These are phyloP conservation scores for Patella ulyssiponensis DNA, from an alignment of 2,888 invertebrate species.

Conservation along the genomic window DNA sequence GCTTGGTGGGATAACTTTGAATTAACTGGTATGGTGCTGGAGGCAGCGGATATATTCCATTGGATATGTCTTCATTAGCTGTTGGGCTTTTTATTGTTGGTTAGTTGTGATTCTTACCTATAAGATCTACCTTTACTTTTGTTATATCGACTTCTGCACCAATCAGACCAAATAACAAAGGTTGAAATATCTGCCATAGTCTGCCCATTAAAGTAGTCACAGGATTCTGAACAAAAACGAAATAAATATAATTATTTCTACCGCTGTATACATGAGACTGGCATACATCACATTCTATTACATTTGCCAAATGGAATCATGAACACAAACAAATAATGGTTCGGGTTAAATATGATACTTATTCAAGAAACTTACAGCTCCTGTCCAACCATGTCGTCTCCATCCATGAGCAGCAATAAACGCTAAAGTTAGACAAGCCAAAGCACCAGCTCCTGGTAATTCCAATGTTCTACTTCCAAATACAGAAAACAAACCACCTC, in stretches of 20 bases:
- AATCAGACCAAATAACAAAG: conserved; percentile 82
- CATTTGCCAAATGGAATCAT: no score
- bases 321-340: no score
- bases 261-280: no score
- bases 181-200: conserved; percentile 85
- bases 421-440: conserved; percentile 75
- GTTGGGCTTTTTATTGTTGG: no score
- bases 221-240: conserved; percentile 75
- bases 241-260: neutral
- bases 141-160: conserved; percentile 87
- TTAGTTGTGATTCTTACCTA: conserved; percentile 24
- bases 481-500: conserved; percentile 85
- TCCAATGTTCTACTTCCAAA: conserved; percentile 87
- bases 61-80: no score
- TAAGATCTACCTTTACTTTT: conserved; percentile 39
- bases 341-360: no score
- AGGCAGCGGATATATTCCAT: no score
- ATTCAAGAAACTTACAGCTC: conserved; percentile 14
- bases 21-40: no score
- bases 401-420: conserved; percentile 62
- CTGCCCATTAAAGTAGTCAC: conserved; percentile 89
- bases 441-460: conserved; percentile 77
- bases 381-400: conserved; percentile 47
- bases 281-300: no score
- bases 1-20: no score